These are phyloP conservation scores for Keiferia lycopersicella DNA, from an alignment of 2,888 invertebrate species.

Conservation along the genomic window DNA sequence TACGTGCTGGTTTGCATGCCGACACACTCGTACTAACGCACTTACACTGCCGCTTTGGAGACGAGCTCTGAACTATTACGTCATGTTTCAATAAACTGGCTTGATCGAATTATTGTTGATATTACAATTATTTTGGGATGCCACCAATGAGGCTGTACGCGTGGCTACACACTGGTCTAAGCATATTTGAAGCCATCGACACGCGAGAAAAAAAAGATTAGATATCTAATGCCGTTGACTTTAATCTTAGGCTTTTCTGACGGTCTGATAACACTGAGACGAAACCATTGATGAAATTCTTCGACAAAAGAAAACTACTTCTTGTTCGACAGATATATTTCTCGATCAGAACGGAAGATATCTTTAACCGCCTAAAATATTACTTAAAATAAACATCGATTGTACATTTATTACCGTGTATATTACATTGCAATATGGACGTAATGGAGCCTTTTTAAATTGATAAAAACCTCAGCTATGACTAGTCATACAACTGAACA, in stretches of 20 bases:
- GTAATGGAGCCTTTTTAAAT: not conserved
- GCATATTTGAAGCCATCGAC: too few species aligned
- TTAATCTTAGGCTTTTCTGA: too few species aligned
- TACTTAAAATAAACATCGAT: not conserved
- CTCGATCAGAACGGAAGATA: not conserved
- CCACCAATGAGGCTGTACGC: too few species aligned
- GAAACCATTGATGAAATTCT: too few species aligned
- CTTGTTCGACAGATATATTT: not conserved
- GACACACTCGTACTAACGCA: not conserved
- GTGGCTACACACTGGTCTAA: too few species aligned
- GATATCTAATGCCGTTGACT: too few species aligned
- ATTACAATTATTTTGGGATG: too few species aligned
- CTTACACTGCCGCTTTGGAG: not conserved
- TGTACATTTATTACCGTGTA: not conserved
- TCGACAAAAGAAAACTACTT: not conserved
- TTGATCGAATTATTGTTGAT: too few species aligned
- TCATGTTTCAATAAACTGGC: too few species aligned
- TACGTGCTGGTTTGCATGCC: slow-evolving; percentile 29
- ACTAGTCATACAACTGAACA: not conserved
- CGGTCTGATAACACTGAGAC: too few species aligned
- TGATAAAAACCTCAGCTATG: not conserved
- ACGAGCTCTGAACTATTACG: not conserved
- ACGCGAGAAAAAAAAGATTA: too few species aligned
- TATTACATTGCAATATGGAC: not conserved
- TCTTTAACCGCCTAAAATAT: not conserved